Base-by-base conservation (phyloP, 2,888 invertebrate genomes). In the Archaeoteleia sp. region DNA sequence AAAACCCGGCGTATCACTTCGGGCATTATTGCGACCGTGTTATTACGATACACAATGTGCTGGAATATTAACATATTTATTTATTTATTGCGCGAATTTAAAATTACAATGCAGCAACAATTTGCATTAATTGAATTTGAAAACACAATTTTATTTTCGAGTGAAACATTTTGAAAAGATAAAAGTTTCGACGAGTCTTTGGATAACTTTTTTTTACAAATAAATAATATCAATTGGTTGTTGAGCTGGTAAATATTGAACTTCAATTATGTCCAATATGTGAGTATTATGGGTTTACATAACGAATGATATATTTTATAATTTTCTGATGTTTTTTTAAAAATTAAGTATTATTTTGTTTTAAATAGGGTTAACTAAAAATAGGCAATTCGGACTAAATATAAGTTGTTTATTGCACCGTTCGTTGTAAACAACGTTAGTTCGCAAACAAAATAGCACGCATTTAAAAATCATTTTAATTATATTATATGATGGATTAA, bases 1-100 rank as follows among this genome's bases (percentile, higher is more conserved):
- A 54, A 34, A 48, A 53, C 37, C 46, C 53, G 53, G 54, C 53
- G 46, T 49, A 39, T 55, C 60, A 67, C 55, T 67, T 20, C 43
- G 46, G 54, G 66, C 58, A 13, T 29, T 54, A 35, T 25, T 13
- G 20, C 23, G 46, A 46, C 12, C 12, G 48, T 67, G 37, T 51
- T 39, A 67, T 61, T 57, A 67, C 55, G 15, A 57, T 39, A 67
- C n/a, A 39, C 37, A 34, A 55, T 49, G 62, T 62, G 57, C 42
- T 67, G 7, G 34, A 57, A 25, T 53, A 9, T 48, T 53, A 29
- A 29, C 20, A 29, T 40, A 13, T 46, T 58, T 42, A 35, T 53
- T 65, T 51, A 39, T 65, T 55, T 8, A 32, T 32, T 30, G 48
- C 29, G 30, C 29, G 17, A 12, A 10, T 5, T 25, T 48, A 17